These are phyloP conservation scores for Xylocampa areola DNA, from an alignment of 2,888 invertebrate genomes.

Conservation along the genomic window DNA sequence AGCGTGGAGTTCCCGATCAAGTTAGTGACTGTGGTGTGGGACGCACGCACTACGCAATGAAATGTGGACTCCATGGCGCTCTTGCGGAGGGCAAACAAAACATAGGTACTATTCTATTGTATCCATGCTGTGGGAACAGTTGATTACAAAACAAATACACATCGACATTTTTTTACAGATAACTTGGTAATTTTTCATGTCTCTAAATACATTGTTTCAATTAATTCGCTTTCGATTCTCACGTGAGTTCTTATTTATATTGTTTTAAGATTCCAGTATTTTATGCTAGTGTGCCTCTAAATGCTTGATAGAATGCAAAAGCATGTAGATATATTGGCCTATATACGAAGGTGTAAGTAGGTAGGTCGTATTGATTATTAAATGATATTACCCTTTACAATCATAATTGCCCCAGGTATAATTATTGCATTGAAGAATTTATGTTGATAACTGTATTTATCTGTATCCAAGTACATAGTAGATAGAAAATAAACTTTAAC, in stretches of 20 bases:
- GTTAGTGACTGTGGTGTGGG: constrained; percentile 74
- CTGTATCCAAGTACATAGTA: too few species aligned
- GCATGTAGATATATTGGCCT: constrained; percentile 4
- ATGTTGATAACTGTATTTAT: constrained; percentile 26
- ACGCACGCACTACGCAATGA: constrained; percentile 65
- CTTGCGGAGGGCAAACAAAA: constrained; percentile 77
- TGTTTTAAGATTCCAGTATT: constrained; percentile 6
- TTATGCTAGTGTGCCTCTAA: not conserved
- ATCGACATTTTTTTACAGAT: constrained; percentile 66
- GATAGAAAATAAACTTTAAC: constrained; percentile 29
- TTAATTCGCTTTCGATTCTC: constrained; percentile 56
- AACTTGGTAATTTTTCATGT: constrained; percentile 49
- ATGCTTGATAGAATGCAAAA: constrained; percentile 1
- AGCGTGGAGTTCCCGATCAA: constrained; percentile 74
- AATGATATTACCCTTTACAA: constrained; percentile 10
- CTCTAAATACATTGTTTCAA: constrained; percentile 50
- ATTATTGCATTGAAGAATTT: constrained; percentile 16
- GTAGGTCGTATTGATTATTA: too few species aligned
- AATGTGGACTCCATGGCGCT: constrained; percentile 63
- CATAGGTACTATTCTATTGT: constrained; percentile 84
- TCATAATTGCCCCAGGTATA: constrained; percentile 13
- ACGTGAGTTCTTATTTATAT: constrained; percentile 32
- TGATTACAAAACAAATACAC: constrained; percentile 78
- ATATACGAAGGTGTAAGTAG: too few species aligned
- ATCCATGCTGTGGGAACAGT: constrained; percentile 82